A percentile compares a stretch with the other conserved stretches of the same genome.
phyloP scores from a whole-genome alignment of 2,888 invertebrate genomes.

The Ectemnius cavifrons region DNA sequence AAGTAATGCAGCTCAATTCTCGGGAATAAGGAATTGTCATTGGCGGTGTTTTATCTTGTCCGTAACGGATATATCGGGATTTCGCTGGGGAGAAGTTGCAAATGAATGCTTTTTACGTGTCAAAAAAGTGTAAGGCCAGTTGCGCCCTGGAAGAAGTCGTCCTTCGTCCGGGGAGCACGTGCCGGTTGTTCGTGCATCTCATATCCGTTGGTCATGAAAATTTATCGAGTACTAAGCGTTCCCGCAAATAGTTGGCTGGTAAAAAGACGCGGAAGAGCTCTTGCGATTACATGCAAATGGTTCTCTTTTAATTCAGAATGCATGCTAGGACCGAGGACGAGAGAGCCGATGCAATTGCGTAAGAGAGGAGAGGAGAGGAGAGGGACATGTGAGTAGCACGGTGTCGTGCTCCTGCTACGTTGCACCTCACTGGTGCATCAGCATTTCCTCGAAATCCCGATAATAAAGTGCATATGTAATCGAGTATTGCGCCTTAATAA shows the following conservation, averaged over 20 bases:
- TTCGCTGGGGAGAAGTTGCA: too few relatives aligned
- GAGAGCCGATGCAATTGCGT: conserved; percentile 20
- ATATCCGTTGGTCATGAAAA: not conserved
- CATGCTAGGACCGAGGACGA: conserved; percentile 12
- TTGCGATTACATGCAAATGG: conserved; percentile 32
- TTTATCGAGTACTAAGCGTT: conserved; percentile 14
- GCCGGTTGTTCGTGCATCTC: too few relatives aligned
- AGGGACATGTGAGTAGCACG: not conserved
- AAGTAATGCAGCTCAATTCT: too few relatives aligned
- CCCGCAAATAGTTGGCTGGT: not conserved
- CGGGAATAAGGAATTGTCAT: too few relatives aligned
- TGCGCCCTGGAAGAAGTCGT: too few relatives aligned
- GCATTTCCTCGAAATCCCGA: not conserved
- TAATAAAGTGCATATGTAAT: conserved; percentile 5
- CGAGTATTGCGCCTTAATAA: not conserved
- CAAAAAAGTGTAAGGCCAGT: too few relatives aligned
- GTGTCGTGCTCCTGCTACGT: not conserved
- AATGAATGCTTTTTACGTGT: too few relatives aligned
- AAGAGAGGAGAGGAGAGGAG: conserved; percentile 10
- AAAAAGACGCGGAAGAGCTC: conserved; percentile 27
- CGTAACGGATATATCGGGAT: too few relatives aligned
- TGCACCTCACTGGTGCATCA: not conserved
- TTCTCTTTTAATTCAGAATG: conserved; percentile 20
- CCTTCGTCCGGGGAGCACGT: too few relatives aligned
- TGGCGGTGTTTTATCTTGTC: too few relatives aligned